These are phyloP conservation scores for Camarhynchus parvulus DNA, from an alignment of 2,113 vertebrate genomes.

Conservation along the genomic window DNA sequence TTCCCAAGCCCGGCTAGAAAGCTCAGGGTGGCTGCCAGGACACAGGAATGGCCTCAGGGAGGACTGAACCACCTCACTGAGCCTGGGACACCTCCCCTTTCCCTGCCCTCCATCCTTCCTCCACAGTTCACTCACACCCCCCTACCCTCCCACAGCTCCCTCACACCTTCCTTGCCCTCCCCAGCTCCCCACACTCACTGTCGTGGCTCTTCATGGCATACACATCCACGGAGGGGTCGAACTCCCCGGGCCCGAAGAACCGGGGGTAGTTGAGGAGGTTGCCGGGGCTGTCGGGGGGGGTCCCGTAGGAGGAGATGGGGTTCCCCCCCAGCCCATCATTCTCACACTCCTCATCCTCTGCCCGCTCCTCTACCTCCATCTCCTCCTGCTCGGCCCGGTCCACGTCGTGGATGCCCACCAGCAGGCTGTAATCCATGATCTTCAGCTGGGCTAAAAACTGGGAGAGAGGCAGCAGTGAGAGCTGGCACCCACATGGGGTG, in stretches of 20 bases:
- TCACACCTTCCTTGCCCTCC: not conserved
- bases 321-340: constrained; percentile 84
- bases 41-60: not conserved
- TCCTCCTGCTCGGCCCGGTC: constrained; percentile 95
- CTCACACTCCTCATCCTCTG: constrained; percentile 92
- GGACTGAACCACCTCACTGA: not conserved
- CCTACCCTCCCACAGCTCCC: not conserved
- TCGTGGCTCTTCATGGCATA: constrained; percentile 96
- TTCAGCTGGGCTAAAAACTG: constrained; percentile 95
- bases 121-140: not conserved
- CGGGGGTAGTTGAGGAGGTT: constrained; percentile 91
- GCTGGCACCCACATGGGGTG: not conserved
- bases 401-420: constrained; percentile 95
- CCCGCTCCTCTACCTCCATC: constrained; percentile 90
- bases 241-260: constrained; percentile 92
- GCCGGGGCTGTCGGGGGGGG: constrained; percentile 90
- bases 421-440: constrained; percentile 97
- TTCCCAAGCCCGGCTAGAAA: not conserved
- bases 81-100: not conserved
- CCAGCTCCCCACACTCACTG: constrained; percentile 68
- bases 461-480: not conserved
- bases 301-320: constrained; percentile 88
- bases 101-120: not conserved
- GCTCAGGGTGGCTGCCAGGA: not conserved
- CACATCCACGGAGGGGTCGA: constrained; percentile 91